Evolutionary conservation across 2,113 vertebrate species (phyloP).

Genomic region (Carollia perspicillata): DNA sequence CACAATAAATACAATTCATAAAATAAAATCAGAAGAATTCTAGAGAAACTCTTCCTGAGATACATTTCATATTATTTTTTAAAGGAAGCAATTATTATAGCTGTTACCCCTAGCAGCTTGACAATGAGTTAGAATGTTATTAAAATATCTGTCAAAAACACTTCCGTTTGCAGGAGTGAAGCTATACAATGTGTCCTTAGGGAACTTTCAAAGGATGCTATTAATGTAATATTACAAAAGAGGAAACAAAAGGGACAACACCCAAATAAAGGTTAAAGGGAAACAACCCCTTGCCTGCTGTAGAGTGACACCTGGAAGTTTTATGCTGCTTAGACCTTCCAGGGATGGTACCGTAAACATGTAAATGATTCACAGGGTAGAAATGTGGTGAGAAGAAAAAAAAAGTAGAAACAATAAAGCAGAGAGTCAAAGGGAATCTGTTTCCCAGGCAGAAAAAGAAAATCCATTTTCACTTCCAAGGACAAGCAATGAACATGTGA

Average conservation of each 20-base stretch:
- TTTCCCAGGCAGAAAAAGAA: neutral
- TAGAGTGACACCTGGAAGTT: neutral
- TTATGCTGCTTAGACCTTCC: neutral
- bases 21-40: conserved; percentile 53
- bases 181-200: conserved; percentile 11
- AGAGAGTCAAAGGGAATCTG: neutral
- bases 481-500: neutral
- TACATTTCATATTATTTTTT: neutral
- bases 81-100: neutral
- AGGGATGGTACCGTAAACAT: neutral
- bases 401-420: neutral
- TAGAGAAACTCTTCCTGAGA: conserved; percentile 25
- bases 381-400: neutral
- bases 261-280: neutral
- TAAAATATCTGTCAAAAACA: conserved; percentile 54
- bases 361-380: neutral
- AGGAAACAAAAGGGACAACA: conserved; percentile 4
- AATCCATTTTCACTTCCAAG: neutral
- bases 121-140: neutral
- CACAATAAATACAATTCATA: conserved; percentile 3
- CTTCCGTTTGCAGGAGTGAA: neutral
- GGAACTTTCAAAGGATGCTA: conserved; percentile 13
- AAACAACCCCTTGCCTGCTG: neutral
- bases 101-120: neutral
- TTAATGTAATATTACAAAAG: conserved; percentile 44